Evolutionary conservation across 1,140 invertebrate genomes (phyloP), one percentile per base, ranked within the genome.

Genomic region (Heliconius hermathena): DNA sequence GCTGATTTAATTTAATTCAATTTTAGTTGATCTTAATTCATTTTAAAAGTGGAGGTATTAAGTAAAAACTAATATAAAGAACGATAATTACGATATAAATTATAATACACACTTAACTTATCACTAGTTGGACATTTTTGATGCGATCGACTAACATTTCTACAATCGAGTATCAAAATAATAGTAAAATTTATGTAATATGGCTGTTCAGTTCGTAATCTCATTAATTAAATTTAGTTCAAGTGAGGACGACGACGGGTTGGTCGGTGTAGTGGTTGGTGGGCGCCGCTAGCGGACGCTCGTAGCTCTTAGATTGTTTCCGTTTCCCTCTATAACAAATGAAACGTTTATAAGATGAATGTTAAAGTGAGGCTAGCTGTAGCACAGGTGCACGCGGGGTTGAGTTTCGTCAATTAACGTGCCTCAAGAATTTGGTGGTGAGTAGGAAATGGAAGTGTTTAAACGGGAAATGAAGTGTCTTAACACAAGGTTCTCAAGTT

Each of bases 201-300:
- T 36, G n/a, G 71, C 36, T 18, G 16, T 36, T 38, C 18, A 18
- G 16, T 36, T 72, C 6, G 16, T 72, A 72, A 33, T 38, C 33
- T 71, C n/a, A 41, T 9, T 36, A 41, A 16, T 38, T 46, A 72
- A 72, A 16, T 26, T 36, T 20, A 20, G 18, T 72, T 41, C 22
- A 66, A 66, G n/a, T 29, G 4, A 26, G 60, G 22, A 0, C 26
- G 22, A 66, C 3, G 26, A 66, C 60, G 84, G 86, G 91, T 36
- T 86, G 86, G 22, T 88, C 84, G 1, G 89, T 88, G 85, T 92
- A 91, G 83, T 87, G 89, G 81, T 91, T 92, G 73, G 78, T 84
- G 11, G 84, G 81, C 2, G 84, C 70, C 0, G 86, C 73, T 26
- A 86, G 84, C 1, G 89, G 87, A 1, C 86, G 84, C 75, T 90